Base-by-base conservation (phyloP, 2,113 vertebrate species). In the Cephalopholis sonnerati region DNA sequence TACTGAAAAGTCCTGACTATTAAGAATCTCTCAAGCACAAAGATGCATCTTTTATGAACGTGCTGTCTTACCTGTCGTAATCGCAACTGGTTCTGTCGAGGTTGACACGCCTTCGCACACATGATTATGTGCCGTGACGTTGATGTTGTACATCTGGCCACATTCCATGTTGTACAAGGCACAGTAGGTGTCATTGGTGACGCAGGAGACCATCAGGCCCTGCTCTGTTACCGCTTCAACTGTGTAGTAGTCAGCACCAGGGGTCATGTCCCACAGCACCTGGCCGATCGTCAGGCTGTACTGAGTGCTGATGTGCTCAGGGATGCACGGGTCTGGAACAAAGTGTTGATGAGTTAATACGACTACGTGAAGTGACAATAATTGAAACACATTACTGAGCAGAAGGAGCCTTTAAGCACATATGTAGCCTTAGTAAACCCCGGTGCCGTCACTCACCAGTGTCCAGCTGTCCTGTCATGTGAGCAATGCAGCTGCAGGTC, bases 11-110 rank as follows among this genome's bases (percentile, higher is more conserved):
- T 20, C 44, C 7, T 8, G 9, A 46, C 68, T 51, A 46, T 68
- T 68, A 7, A n/a, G 20, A 62, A 50, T 55, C 17, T 22, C 29
- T 9, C 13, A 13, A 54, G 32, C 3, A 11, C 29, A 27, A 59
- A 62, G 36, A 24, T 12, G 8, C 13, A 29, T 48, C 41, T 53
- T 68, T 7, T 32, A 39, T 8, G n/a, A 57, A 44, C 0, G 5
- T n/a, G 18, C 68, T 53, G 67, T 58, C 83, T 92, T 79, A 96
- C 96, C 96, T 83, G 96, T 95, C 48, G 13, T 46, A n/a, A 95
- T 82, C 1, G 2, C 16, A n/a, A 74, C 57, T 0, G 63, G 0
- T n/a, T 89, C 71, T 0, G 41, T 75, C 0, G 94, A 94, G 32
- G 32, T 36, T 66, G 91, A 86, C 53, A 79, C 16, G 12, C 57